Conservation (phyloP, 2,113 vertebrate genomes). For the Pachyramphus minor region DNA sequence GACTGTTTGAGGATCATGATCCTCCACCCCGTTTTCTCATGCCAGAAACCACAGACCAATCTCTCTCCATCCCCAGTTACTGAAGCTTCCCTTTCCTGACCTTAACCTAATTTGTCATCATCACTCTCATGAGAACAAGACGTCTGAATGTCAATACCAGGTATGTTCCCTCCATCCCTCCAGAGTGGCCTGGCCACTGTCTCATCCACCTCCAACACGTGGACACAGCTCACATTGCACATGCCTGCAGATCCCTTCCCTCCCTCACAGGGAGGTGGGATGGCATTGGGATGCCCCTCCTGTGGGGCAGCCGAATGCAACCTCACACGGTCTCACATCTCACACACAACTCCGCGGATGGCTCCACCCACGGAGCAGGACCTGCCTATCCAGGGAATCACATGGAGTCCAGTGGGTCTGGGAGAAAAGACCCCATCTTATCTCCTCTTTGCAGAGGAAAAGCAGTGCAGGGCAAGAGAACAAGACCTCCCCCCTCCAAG, state of each 20-base stretch:
- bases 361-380: background rate
- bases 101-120: background rate
- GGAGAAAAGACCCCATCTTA: background rate
- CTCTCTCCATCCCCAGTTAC: background rate
- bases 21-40: background rate
- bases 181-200: rapidly evolving
- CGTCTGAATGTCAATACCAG: background rate
- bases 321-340: background rate
- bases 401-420: background rate
- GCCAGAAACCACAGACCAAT: background rate
- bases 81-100: background rate
- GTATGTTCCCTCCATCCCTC: background rate
- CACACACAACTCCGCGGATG: background rate
- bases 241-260: background rate
- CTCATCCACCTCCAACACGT: background rate
- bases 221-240: background rate
- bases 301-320: background rate
- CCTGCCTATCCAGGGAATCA: background rate
- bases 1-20: background rate
- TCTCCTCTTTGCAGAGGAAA: background rate
- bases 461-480: background rate
- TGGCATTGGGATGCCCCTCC: rapidly evolving
- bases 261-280: background rate
- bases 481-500: background rate
- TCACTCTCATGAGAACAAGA: background rate